phyloP scores from a whole-genome alignment of 2,113 vertebrate genomes.

The Corvus cornix region DNA sequence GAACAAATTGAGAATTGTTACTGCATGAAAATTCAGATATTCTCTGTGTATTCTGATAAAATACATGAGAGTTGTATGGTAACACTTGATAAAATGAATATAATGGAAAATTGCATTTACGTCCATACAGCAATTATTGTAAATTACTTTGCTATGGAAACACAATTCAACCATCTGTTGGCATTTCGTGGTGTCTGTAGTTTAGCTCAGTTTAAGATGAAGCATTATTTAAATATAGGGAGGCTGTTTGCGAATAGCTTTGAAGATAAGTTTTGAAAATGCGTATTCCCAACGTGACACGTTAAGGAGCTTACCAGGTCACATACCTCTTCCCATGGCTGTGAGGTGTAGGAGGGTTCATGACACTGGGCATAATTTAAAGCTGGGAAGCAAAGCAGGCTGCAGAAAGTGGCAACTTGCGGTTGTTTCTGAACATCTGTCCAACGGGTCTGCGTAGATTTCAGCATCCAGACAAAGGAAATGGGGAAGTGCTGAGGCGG shows the following conservation, averaged over 20 bases:
- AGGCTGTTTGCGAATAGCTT: constrained; percentile 36
- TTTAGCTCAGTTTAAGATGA: constrained; percentile 72
- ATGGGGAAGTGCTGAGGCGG: background rate
- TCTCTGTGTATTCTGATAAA: constrained; percentile 66
- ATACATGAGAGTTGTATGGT: constrained; percentile 70
- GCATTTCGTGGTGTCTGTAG: constrained; percentile 74
- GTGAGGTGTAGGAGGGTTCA: background rate
- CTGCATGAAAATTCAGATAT: constrained; percentile 59
- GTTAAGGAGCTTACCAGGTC: background rate
- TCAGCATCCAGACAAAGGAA: background rate
- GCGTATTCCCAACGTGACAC: background rate
- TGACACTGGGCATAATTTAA: background rate
- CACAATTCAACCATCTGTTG: constrained; percentile 82
- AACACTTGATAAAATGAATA: constrained; percentile 79
- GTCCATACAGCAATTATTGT: constrained; percentile 81
- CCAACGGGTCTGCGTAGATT: background rate
- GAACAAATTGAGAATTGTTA: constrained; percentile 48
- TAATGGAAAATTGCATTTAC: constrained; percentile 78
- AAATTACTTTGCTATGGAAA: constrained; percentile 85
- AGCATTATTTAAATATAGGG: constrained; percentile 69
- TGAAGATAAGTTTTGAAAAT: constrained; percentile 46
- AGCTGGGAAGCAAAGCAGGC: background rate
- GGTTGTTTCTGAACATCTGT: background rate
- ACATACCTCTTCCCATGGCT: background rate
- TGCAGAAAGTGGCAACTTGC: background rate